Percentiles rank a stretch among this genome's conserved stretches.
These are phyloP conservation scores for Mechanitis messenoides DNA, from an alignment of 2,888 invertebrate species.

Conservation along the genomic window DNA sequence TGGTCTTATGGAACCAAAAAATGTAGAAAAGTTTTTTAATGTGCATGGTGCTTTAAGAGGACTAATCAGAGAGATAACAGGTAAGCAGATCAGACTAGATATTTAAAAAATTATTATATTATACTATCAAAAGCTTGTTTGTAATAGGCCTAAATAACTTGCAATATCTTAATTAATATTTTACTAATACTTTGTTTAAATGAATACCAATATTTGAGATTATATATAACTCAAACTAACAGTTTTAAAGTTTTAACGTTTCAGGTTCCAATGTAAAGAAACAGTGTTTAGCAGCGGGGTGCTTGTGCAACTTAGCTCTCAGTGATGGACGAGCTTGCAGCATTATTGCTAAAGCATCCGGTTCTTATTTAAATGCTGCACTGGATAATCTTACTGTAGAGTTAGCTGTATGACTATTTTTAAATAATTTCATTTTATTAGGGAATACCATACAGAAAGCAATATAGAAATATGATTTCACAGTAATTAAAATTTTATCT, in stretches of 20 bases:
- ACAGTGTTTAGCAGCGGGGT: slow-evolving; percentile 70
- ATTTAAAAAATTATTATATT: no score
- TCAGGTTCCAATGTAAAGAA: slow-evolving; percentile 62
- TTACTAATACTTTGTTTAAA: no score
- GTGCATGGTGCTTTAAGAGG: slow-evolving; percentile 63
- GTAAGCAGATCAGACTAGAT: slow-evolving; percentile 34
- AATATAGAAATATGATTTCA: no score
- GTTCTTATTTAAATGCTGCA: slow-evolving; percentile 64
- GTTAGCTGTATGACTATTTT: slow-evolving; percentile 40
- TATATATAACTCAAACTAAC: no score
- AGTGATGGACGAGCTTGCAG: slow-evolving; percentile 61
- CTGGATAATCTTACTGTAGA: slow-evolving; percentile 46
- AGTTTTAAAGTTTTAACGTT: slow-evolving; percentile 24
- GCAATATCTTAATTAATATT: no score
- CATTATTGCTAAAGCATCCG: slow-evolving; percentile 60
- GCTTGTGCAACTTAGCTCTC: slow-evolving; percentile 75
- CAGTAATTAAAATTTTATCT: no score
- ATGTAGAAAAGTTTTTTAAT: slow-evolving; percentile 47
- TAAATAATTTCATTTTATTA: background rate
- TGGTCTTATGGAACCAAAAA: slow-evolving; percentile 48
- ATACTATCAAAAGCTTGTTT: no score
- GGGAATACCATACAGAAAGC: no score
- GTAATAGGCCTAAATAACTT: no score
- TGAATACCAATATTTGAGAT: no score
- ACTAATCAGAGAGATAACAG: slow-evolving; percentile 71